A percentile compares a stretch with the other conserved stretches of the same genome.
Conservation (phyloP, 2,113 vertebrate genomes). For the Gnathonemus longibarbis region DNA sequence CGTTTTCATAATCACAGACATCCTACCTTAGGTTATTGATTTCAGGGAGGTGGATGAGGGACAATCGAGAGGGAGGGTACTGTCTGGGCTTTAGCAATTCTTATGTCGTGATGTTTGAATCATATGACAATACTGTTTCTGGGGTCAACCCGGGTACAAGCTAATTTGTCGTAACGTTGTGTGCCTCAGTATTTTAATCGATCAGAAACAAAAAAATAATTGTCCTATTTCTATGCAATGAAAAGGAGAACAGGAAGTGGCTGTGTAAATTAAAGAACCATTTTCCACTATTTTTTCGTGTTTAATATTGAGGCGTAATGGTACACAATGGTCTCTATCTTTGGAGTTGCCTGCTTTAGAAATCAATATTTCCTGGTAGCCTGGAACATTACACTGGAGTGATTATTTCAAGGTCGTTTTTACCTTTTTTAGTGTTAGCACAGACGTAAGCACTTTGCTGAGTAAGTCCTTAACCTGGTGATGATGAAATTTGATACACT, state of each 20-base stretch:
- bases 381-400: constrained; percentile 2
- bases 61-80: background rate
- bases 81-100: background rate
- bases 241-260: background rate
- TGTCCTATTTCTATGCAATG: background rate
- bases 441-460: background rate
- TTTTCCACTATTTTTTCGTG: background rate
- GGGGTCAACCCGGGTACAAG: background rate
- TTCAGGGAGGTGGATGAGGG: background rate
- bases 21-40: background rate
- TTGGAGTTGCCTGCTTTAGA: background rate
- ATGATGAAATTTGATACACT: background rate
- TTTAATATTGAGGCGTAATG: background rate
- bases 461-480: background rate
- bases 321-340: background rate
- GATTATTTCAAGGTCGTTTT: constrained; percentile 12
- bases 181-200: background rate
- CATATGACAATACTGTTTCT: background rate
- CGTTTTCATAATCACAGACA: background rate
- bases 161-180: background rate
- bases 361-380: constrained; percentile 18
- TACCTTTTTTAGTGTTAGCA: background rate
- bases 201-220: background rate
- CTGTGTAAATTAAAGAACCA: background rate
- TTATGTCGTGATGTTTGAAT: background rate